Evolutionary conservation across 2,113 vertebrate genomes (phyloP).

Genomic region (Cynocephalus volans): DNA sequence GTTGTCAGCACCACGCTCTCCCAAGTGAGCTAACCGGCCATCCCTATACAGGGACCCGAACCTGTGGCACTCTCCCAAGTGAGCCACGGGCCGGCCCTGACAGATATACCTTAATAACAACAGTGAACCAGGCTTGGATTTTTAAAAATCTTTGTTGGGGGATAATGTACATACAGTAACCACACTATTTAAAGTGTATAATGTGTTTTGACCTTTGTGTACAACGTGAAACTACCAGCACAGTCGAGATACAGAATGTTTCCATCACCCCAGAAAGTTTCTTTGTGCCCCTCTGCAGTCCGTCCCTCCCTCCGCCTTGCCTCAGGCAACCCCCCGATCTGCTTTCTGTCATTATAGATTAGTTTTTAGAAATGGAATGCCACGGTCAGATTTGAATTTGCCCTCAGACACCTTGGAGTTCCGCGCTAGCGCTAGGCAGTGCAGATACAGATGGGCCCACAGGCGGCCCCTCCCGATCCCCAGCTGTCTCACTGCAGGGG

Average conservation of each 20-base stretch:
- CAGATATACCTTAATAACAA: background rate
- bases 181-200: background rate
- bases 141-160: background rate
- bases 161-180: background rate
- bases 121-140: background rate
- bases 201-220: background rate
- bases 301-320: background rate
- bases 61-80: too few species aligned
- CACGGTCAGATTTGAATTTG: background rate
- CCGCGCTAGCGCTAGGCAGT: background rate
- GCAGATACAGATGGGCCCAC: background rate
- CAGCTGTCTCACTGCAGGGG: background rate
- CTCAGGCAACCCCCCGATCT: background rate
- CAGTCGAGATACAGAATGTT: background rate
- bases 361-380: background rate
- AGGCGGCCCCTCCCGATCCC: background rate
- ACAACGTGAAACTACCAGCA: background rate
- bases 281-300: background rate
- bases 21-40: too few species aligned
- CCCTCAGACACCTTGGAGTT: background rate
- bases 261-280: background rate
- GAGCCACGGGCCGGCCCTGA: too few species aligned
- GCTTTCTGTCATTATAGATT: background rate
- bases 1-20: too few species aligned
- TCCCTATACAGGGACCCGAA: too few species aligned